phyloP scores from a whole-genome alignment of 2,888 invertebrate genomes.

The Sarcophaga subvicina region DNA sequence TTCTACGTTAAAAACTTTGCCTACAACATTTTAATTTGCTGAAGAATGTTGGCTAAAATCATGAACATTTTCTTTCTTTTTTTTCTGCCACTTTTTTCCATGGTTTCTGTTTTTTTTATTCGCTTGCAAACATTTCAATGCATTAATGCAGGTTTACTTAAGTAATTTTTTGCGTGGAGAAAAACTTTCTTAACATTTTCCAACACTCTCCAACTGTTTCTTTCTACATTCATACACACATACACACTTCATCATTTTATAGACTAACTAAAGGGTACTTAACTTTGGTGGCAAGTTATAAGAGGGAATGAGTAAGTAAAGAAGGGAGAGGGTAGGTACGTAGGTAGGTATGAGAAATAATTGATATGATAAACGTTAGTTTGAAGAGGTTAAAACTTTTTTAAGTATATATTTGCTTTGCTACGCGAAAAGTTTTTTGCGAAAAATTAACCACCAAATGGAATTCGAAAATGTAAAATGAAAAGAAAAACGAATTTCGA shows the following conservation, averaged over 20 bases:
- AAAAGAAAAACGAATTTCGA: not conserved
- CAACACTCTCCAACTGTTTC: not conserved
- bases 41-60: conserved; percentile 48
- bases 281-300: no score
- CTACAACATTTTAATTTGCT: conserved; percentile 63
- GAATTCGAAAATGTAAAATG: not conserved
- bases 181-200: conserved; percentile 50
- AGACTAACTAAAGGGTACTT: not conserved
- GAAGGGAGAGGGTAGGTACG: not conserved
- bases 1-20: conserved; percentile 46
- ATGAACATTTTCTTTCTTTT: conserved; percentile 29
- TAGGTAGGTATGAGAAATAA: conserved; percentile 37
- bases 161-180: conserved; percentile 56
- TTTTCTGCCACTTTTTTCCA: no score
- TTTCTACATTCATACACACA: no score
- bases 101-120: not conserved
- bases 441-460: conserved; percentile 51
- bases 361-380: conserved; percentile 66
- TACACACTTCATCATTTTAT: conserved; percentile 3
- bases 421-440: conserved; percentile 43
- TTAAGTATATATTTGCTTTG: conserved; percentile 55
- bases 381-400: conserved; percentile 63
- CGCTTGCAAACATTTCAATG: conserved; percentile 36
- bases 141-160: conserved; percentile 65
- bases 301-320: no score